Conservation (phyloP, 2,888 invertebrate genomes). For the Mongoloraphidia duomilia region DNA sequence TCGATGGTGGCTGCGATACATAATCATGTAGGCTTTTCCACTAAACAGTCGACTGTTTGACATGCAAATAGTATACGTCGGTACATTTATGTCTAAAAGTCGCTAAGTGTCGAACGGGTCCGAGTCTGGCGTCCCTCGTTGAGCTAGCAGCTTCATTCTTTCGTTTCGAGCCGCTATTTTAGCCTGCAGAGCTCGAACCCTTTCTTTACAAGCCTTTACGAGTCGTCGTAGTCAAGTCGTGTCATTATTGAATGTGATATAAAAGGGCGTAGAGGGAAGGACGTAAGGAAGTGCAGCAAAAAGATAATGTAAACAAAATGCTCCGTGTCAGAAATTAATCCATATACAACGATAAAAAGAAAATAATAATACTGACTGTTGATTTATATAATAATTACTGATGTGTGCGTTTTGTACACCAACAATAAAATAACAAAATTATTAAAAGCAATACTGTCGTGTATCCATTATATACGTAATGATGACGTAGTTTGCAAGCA, state of each 20-base stretch:
- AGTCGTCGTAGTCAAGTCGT: conserved; percentile 21
- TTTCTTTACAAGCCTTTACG: conserved; percentile 66
- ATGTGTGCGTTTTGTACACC: too few relatives aligned
- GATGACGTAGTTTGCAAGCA: conserved; percentile 3
- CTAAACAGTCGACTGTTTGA: background rate
- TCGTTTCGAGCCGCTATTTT: conserved; percentile 79
- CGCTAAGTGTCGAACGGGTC: conserved; percentile 55
- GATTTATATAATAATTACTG: too few relatives aligned
- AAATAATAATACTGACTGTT: conserved; percentile 8
- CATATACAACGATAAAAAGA: conserved; percentile 15
- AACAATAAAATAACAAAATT: too few relatives aligned
- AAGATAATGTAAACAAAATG: conserved; percentile 32
- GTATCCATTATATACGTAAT: conserved; percentile 7
- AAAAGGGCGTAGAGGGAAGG: conserved; percentile 18
- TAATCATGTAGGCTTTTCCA: conserved; percentile 6
- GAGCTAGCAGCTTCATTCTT: conserved; percentile 73
- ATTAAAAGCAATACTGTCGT: too few relatives aligned
- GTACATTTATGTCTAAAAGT: too few relatives aligned
- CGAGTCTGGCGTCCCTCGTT: conserved; percentile 74
- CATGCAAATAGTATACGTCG: background rate
- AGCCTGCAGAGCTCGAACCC: conserved; percentile 71
- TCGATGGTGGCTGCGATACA: conserved; percentile 7
- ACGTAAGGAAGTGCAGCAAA: conserved; percentile 25
- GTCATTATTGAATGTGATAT: conserved; percentile 5
- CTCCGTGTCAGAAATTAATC: conserved; percentile 23